Base-by-base conservation (phyloP, 1,140 invertebrate species). In the Polyergus mexicanus region DNA sequence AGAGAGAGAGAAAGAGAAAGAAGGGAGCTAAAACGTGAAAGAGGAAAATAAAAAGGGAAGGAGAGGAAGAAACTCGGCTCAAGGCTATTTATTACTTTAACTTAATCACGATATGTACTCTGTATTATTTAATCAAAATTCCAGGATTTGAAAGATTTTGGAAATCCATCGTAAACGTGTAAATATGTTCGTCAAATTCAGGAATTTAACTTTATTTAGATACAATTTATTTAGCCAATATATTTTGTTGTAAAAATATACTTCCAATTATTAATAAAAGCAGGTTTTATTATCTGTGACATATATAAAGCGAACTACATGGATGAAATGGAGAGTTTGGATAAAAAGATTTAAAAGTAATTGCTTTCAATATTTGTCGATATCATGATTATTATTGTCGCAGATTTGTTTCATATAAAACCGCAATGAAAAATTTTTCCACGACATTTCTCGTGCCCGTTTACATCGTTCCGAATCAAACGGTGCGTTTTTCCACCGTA, bases 51-150 rank as follows among this genome's bases (percentile, higher is more conserved):
- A 32, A 28, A 28, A 60, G 66, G 72, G 72, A 41, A 13, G 77
- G 47, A 74, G 38, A 38, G 51, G 65, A 69, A 68, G 68, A 56
- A 35, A 83, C 28, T 72, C 13, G 80, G 68, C 68, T 84, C 85
- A 85, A 86, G 80, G 80, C 58, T 51, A 76, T 68, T 86, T 44
- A 80, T 81, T 86, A 84, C 75, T 86, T 86, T 84, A 86, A 86
- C 71, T 66, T 66, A 75, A n/a, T 66, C 80, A 44, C 41, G 60
- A 25, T 32, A 44, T 35, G 13, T 13, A 54, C 7, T 54, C 8
- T 78, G 35, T 44, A 68, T 78, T 51, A 38, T 68, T 66, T 54
- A 19, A 77, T 77, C 16, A 7, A 28, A 78, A 66, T 78, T 66
- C 2, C 32, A 65, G 75, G 11, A n/a, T n/a, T 65, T 38, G 3